Conservation (phyloP, 1,140 invertebrate species). For the Marisa cornuarietis region DNA sequence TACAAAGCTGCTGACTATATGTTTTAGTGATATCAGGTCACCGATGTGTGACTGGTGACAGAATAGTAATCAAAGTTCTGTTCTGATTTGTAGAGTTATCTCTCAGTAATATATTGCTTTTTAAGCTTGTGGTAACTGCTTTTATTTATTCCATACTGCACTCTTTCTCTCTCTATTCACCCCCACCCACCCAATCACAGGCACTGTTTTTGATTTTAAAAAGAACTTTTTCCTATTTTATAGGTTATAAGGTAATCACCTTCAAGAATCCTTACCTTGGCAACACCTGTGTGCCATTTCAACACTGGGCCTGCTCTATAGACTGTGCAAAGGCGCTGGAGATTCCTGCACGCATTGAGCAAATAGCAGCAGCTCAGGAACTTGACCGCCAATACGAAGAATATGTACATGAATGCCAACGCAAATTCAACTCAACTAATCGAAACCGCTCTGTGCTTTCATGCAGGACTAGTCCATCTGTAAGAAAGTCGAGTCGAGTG, state of each 20-base stretch:
- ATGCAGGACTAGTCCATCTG: constrained; percentile 22
- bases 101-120: too few relatives aligned
- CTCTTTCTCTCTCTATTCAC: too few relatives aligned
- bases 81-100: too few relatives aligned
- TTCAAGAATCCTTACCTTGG: constrained; percentile 70
- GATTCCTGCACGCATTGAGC: constrained; percentile 66
- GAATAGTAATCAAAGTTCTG: too few relatives aligned
- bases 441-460: constrained; percentile 26
- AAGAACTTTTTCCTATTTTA: constrained; percentile 16
- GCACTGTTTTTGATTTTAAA: too few relatives aligned
- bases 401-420: constrained; percentile 61
- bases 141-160: too few relatives aligned
- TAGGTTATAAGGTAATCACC: constrained; percentile 70
- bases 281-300: constrained; percentile 71
- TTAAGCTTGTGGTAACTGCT: too few relatives aligned
- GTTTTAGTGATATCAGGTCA: too few relatives aligned
- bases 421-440: constrained; percentile 34
- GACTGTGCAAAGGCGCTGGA: constrained; percentile 68
- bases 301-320: constrained; percentile 69
- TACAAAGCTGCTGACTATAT: too few relatives aligned
- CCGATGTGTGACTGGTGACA: too few relatives aligned
- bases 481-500: not conserved
- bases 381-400: constrained; percentile 63
- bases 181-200: too few relatives aligned
- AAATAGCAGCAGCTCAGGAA: constrained; percentile 60